phyloP scores from a whole-genome alignment of 2,888 invertebrate genomes.

The Reticulitermes lucifugus region DNA sequence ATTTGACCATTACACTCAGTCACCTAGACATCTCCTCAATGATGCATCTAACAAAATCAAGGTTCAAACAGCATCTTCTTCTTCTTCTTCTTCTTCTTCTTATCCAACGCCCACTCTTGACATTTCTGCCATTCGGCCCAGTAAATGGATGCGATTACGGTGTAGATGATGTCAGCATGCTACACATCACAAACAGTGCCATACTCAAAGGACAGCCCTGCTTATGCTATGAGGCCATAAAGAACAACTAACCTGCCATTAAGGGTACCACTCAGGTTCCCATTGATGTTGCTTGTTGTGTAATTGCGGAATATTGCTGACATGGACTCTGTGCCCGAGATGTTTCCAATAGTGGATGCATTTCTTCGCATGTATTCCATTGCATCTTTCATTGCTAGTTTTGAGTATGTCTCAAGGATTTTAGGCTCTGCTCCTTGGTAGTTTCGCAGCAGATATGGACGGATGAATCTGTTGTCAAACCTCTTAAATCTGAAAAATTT shows the following conservation, averaged over 20 bases:
- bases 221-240: not conserved
- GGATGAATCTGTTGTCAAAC: slow-evolving; percentile 93
- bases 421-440: slow-evolving; percentile 92
- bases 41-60: too few relatives aligned
- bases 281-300: slow-evolving; percentile 85
- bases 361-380: slow-evolving; percentile 91
- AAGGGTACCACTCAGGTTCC: slow-evolving; percentile 63
- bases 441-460: slow-evolving; percentile 87
- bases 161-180: too few relatives aligned
- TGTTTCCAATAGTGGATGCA: slow-evolving; percentile 88
- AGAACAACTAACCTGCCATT: slow-evolving; percentile 46
- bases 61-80: too few relatives aligned
- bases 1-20: too few relatives aligned
- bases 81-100: too few relatives aligned
- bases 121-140: too few relatives aligned
- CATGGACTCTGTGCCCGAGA: slow-evolving; percentile 90
- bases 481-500: slow-evolving; percentile 79
- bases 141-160: too few relatives aligned
- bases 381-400: slow-evolving; percentile 93
- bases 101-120: too few relatives aligned
- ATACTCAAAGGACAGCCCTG: too few relatives aligned
- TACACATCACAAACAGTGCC: too few relatives aligned
- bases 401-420: slow-evolving; percentile 93
- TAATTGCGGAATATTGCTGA: slow-evolving; percentile 92
- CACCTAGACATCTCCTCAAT: too few relatives aligned